Base-by-base conservation (phyloP, 92 coral and sea anemone genomes). In the Bergia sp. region DNA sequence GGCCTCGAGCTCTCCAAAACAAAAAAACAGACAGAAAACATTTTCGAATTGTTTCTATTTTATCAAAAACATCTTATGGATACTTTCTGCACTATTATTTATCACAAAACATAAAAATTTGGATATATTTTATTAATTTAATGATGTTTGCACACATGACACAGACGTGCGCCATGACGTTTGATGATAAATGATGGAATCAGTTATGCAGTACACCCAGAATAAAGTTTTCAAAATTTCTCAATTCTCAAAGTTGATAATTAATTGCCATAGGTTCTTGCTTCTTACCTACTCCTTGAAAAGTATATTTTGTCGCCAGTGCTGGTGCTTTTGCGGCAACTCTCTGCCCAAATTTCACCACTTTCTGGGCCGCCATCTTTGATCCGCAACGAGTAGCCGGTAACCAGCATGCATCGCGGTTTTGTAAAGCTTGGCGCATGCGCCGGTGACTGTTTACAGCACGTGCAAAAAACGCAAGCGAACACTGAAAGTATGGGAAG, bases 341-440 rank as follows among this genome's bases (percentile, higher is more conserved):
- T 77, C 61, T 97, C 89, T 95, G 95, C 45, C 98, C 97, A 86
- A 91, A 90, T 67, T 91, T 90, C 9, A 89, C 94, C 82, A 96
- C 20, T 91, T 91, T 94, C 92, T 96, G 98, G 76, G 91, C 78
- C 96, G 99, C 99, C 99, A 97, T 97, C 91, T 97, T 95, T 95
- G 97, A 93, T 92, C 89, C 83, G 90, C 79, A 80, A 66, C 74
- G 80, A 72, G 89, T 77, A 75, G 81, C 82, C 92, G 58, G 61
- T 88, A 87, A 95, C 94, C 90, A 83, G 40, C 74, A 86, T 94
- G 90, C 93, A 92, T 42, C 82, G 93, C 87, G 77, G 85, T 40
- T 77, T 67, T 15, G 58, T 9, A 9, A 74, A 3, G 40, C 29
- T 39, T 23, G 36, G 82, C 89, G 86, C 95, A 93, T 95, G 98